Percentiles rank a stretch among this genome's conserved stretches.
Evolutionary conservation across 1,140 invertebrate species (phyloP).

Genomic region (Anastatus disparis): DNA sequence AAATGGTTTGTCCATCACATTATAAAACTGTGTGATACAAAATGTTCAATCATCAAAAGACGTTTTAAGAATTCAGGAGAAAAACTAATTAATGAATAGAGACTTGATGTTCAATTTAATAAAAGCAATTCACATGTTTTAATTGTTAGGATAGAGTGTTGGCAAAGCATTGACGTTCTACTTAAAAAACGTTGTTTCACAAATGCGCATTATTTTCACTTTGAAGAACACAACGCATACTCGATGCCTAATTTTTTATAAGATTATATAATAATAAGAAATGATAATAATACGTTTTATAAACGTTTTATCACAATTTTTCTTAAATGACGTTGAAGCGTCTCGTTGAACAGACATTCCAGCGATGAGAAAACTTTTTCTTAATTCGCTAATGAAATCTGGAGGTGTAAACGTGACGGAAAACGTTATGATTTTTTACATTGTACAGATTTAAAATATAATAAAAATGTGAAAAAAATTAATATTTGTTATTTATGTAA

Average conservation of each 20-base stretch:
- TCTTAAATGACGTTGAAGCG: neutral
- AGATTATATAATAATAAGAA: neutral
- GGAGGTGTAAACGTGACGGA: neutral
- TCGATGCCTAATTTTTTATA: neutral
- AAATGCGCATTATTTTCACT: neutral
- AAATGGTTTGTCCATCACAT: neutral
- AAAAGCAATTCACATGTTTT: neutral
- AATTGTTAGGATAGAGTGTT: neutral
- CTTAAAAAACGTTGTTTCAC: neutral
- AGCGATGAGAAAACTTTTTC: neutral
- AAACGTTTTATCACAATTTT: conserved; percentile 14
- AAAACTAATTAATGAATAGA: neutral
- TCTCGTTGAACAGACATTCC: conserved; percentile 2
- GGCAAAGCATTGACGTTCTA: neutral
- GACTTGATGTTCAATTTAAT: neutral
- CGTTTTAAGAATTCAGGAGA: neutral
- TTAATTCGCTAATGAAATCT: neutral
- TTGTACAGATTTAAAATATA: conserved; percentile 24
- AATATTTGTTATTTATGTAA: neutral
- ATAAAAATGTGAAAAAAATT: conserved; percentile 13
- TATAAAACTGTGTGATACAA: conserved; percentile 12
- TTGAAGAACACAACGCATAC: neutral
- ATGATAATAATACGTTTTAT: conserved; percentile 17
- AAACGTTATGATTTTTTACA: conserved; percentile 18
- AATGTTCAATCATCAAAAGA: conserved; percentile 4